phyloP scores from a whole-genome alignment of 2,113 vertebrate species.

The Atlantisia rogersi region DNA sequence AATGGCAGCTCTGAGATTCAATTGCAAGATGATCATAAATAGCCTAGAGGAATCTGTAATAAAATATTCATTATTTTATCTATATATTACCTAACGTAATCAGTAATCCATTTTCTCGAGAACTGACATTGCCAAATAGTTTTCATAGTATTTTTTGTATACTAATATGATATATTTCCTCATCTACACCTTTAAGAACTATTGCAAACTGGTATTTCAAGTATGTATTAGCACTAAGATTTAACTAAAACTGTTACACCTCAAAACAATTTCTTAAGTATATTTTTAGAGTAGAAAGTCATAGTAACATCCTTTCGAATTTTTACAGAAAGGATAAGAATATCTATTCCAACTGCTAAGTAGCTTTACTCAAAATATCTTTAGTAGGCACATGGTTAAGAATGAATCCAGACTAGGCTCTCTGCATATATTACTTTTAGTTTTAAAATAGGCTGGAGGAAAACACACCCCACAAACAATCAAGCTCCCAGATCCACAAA shows the following conservation, averaged over 20 bases:
- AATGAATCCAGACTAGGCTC: not conserved
- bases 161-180: not conserved
- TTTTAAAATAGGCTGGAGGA: not conserved
- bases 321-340: not conserved
- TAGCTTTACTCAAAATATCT: not conserved
- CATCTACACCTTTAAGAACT: not conserved
- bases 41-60: not conserved
- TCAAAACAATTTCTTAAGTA: not conserved
- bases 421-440: not conserved
- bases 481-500: not conserved
- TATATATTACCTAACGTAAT: not conserved
- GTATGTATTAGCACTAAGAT: not conserved
- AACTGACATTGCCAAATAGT: not conserved
- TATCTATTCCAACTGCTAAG: not conserved
- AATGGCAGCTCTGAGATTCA: not conserved
- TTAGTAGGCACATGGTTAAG: not conserved
- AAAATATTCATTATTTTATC: not conserved
- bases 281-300: not conserved
- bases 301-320: not conserved
- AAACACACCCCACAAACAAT: not conserved
- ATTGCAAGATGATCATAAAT: not conserved
- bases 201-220: not conserved
- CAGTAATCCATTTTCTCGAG: not conserved
- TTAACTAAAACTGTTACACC: not conserved
- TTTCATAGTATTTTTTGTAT: not conserved